Conservation (phyloP, 2,797 vertebrate species). For the Cirrhinus mrigala region DNA sequence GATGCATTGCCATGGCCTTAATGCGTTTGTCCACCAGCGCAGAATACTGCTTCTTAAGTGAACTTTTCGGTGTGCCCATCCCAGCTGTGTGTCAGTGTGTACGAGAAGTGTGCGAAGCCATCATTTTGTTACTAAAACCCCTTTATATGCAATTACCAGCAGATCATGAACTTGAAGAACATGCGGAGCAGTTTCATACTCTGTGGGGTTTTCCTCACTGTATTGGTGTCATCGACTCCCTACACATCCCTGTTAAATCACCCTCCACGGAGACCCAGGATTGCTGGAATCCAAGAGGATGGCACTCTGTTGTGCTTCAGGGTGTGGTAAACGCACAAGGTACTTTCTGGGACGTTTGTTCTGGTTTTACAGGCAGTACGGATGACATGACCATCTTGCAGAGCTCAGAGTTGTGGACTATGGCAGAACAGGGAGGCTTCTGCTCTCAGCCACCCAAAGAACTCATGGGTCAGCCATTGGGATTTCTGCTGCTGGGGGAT, state of each 20-base stretch:
- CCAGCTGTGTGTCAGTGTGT: conserved; percentile 72
- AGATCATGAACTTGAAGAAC: conserved; percentile 71
- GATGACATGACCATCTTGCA: conserved; percentile 72
- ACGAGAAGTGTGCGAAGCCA: conserved; percentile 72
- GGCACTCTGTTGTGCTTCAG: conserved; percentile 75
- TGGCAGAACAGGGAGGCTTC: conserved; percentile 72
- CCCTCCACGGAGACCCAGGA: conserved; percentile 64
- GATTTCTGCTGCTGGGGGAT: conserved; percentile 74
- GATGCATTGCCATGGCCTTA: conserved; percentile 75
- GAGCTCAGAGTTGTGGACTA: conserved; percentile 75
- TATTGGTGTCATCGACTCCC: conserved; percentile 72
- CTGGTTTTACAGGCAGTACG: conserved; percentile 74
- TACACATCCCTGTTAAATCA: conserved; percentile 71
- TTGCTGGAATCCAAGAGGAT: conserved; percentile 71
- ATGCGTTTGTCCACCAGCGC: conserved; percentile 75
- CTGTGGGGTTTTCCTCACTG: conserved; percentile 79
- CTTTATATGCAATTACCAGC: conserved; percentile 73
- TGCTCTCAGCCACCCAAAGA: conserved; percentile 71
- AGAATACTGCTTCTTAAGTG: conserved; percentile 71
- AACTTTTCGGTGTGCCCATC: conserved; percentile 67
- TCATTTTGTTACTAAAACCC: conserved; percentile 73
- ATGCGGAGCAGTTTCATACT: conserved; percentile 69
- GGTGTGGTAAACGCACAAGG: conserved; percentile 74
- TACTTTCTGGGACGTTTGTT: conserved; percentile 76
- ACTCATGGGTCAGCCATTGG: conserved; percentile 73